phyloP scores from a whole-genome alignment of 2,888 invertebrate genomes.

The Agrilus mali region DNA sequence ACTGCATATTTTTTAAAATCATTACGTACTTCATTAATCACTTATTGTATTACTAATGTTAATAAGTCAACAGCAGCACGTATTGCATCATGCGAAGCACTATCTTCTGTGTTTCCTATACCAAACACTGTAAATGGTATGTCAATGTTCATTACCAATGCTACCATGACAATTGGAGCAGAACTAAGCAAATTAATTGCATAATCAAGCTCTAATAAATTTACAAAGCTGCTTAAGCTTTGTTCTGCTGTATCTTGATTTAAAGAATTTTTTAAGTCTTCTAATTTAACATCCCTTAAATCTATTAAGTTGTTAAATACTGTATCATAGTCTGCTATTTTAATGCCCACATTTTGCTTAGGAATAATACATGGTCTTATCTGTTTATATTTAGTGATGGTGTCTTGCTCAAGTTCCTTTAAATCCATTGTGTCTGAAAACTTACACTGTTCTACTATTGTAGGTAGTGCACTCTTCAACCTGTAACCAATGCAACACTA shows the following conservation, averaged over 20 bases:
- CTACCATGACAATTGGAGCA: constrained; percentile 13
- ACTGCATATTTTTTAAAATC: no score
- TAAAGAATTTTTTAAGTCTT: constrained; percentile 21
- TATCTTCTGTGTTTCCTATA: constrained; percentile 11
- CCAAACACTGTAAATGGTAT: constrained; percentile 19
- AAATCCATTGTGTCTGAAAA: no score
- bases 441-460: no score
- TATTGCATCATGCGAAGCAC: constrained; percentile 9
- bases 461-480: no score
- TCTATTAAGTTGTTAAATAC: constrained; percentile 20
- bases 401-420: no score
- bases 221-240: constrained; percentile 16
- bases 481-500: no score
- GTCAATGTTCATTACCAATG: constrained; percentile 19
- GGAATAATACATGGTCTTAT: neutral
- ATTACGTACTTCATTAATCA: no score
- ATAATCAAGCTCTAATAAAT: constrained; percentile 18
- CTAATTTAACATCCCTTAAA: constrained; percentile 14
- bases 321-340: constrained; percentile 19
- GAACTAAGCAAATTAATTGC: constrained; percentile 16
- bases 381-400: no score
- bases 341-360: constrained; percentile 11
- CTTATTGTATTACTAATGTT: no score
- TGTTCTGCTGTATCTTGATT: constrained; percentile 13
- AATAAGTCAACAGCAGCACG: no score